phyloP scores from a whole-genome alignment of 2,113 vertebrate genomes.

The Gallinago undulata region DNA sequence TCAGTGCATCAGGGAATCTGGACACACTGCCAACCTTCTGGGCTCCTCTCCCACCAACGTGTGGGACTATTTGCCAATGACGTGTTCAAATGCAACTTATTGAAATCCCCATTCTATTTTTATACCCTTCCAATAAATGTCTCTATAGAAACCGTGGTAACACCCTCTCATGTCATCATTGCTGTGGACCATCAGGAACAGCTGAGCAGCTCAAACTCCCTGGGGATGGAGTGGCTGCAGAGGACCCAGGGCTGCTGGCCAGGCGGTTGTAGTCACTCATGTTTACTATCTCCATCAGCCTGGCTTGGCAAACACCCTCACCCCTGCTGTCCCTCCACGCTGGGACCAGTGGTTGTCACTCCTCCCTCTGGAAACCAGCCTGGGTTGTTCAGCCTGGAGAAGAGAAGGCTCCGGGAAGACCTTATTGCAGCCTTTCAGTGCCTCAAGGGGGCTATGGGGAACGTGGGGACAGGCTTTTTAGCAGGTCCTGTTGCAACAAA shows the following conservation, averaged over 20 bases:
- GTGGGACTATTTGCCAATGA: accelerated
- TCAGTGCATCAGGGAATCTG: neutral
- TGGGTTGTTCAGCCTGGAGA: neutral
- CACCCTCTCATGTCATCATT: neutral
- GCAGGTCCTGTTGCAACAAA: neutral
- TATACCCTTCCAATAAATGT: slow-evolving; percentile 31
- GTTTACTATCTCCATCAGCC: neutral
- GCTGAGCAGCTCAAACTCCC: neutral
- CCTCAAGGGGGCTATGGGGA: neutral
- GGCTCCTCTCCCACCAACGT: neutral
- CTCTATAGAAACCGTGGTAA: neutral
- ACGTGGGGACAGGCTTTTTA: neutral
- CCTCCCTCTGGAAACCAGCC: neutral
- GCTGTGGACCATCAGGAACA: neutral
- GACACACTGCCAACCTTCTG: accelerated
- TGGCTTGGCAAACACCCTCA: accelerated
- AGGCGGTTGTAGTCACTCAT: neutral
- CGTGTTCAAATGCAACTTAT: neutral
- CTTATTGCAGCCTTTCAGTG: too few species aligned
- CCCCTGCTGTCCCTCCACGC: neutral
- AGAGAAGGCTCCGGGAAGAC: neutral
- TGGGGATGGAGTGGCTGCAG: neutral
- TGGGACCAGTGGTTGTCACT: neutral
- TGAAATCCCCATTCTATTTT: neutral
- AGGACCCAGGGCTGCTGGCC: neutral